Evolutionary conservation across 2,888 invertebrate genomes (phyloP).

Genomic region (Epinotia nisella): DNA sequence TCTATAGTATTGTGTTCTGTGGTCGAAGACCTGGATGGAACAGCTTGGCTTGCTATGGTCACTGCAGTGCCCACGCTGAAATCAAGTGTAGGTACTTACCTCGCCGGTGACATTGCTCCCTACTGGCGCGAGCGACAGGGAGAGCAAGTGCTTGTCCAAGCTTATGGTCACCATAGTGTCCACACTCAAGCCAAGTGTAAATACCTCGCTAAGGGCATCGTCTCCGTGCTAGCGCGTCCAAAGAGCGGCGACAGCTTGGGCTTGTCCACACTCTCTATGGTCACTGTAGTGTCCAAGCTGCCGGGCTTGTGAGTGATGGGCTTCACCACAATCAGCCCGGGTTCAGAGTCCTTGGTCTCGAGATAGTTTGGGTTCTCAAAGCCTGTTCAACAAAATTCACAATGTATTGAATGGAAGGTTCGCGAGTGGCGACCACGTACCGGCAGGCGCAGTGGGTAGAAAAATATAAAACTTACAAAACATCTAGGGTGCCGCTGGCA

Average conservation of each 20-base stretch:
- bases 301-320: conserved; percentile 63
- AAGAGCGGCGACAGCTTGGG: conserved; percentile 78
- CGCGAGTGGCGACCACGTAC: no score
- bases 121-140: no score
- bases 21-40: no score
- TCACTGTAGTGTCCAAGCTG: conserved; percentile 74
- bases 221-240: conserved; percentile 62
- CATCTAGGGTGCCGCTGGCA: no score
- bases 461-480: no score
- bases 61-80: no score
- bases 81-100: no score
- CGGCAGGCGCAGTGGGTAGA: no score
- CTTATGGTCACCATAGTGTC: neutral
- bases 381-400: conserved; percentile 51
- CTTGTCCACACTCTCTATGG: conserved; percentile 74
- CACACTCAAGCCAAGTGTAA: neutral
- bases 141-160: no score
- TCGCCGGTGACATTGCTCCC: no score
- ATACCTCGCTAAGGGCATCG: neutral
- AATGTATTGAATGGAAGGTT: no score
- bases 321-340: conserved; percentile 73
- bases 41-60: neutral
- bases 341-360: conserved; percentile 55
- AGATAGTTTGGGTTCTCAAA: conserved; percentile 79
- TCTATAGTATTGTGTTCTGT: no score